phyloP scores from a whole-genome alignment of 2,113 vertebrate species.

The Muntiacus reevesi region DNA sequence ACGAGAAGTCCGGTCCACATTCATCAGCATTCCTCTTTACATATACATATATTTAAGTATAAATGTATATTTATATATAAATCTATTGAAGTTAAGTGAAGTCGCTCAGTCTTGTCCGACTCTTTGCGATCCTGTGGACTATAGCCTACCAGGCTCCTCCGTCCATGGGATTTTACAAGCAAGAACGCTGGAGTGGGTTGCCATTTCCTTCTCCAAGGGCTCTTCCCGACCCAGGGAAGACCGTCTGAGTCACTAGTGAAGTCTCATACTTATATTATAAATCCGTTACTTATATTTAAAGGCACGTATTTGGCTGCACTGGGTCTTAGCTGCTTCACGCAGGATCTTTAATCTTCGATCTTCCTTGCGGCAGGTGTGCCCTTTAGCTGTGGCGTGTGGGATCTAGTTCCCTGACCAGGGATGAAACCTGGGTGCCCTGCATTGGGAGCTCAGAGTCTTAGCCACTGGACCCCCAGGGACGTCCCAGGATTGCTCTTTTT shows the following conservation, averaged over 20 bases:
- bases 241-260: background rate
- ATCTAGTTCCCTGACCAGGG: background rate
- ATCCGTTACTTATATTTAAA: background rate
- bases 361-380: fast-evolving
- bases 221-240: background rate
- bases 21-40: background rate
- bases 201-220: background rate
- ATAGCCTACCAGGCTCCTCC: background rate
- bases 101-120: background rate
- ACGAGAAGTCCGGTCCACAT: background rate
- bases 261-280: background rate
- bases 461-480: background rate
- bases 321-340: background rate
- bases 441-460: background rate
- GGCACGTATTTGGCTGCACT: background rate
- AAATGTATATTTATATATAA: background rate
- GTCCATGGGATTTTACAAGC: background rate
- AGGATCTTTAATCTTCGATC: background rate
- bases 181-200: background rate
- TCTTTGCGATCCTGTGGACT: background rate
- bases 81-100: background rate
- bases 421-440: background rate
- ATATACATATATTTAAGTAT: background rate
- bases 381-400: background rate
- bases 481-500: background rate